phyloP scores from a whole-genome alignment of 2,797 vertebrate species.

The Parauchenoglanis ngamensis region DNA sequence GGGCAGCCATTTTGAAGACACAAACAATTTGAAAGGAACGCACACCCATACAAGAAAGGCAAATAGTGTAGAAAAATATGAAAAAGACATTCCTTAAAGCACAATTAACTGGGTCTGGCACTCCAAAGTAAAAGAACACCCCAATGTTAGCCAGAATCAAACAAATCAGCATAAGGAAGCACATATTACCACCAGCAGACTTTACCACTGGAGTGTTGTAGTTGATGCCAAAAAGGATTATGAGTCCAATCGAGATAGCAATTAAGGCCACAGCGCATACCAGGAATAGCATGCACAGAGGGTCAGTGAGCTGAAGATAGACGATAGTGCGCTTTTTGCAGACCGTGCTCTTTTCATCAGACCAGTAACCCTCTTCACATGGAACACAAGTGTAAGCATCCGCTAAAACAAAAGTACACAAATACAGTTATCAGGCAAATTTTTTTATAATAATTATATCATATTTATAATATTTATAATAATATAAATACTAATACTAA shows the following conservation, averaged over 20 bases:
- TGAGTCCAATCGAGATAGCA: constrained; percentile 61
- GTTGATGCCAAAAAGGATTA: constrained; percentile 73
- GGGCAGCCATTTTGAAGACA: constrained; percentile 83
- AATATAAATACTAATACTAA: background rate
- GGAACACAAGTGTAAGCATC: constrained; percentile 61
- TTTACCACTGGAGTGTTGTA: constrained; percentile 71
- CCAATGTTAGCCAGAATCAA: constrained; percentile 65
- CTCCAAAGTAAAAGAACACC: constrained; percentile 77
- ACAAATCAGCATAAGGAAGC: constrained; percentile 71
- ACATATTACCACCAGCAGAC: constrained; percentile 69
- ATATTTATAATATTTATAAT: background rate
- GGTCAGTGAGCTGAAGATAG: constrained; percentile 43
- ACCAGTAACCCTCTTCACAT: constrained; percentile 63
- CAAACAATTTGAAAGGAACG: constrained; percentile 85
- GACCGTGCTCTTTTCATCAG: constrained; percentile 35
- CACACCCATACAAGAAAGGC: constrained; percentile 80
- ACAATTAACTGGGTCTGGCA: constrained; percentile 68
- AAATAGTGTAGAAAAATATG: constrained; percentile 72
- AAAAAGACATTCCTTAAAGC: constrained; percentile 70
- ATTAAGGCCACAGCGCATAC: constrained; percentile 58
- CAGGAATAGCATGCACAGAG: constrained; percentile 68
- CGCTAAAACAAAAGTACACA: constrained; percentile 50
- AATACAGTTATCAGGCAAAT: background rate
- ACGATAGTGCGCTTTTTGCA: constrained; percentile 38
- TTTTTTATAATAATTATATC: background rate